Evolutionary conservation across 2,797 vertebrate species (phyloP).

Genomic region (Sphenodon punctatus): DNA sequence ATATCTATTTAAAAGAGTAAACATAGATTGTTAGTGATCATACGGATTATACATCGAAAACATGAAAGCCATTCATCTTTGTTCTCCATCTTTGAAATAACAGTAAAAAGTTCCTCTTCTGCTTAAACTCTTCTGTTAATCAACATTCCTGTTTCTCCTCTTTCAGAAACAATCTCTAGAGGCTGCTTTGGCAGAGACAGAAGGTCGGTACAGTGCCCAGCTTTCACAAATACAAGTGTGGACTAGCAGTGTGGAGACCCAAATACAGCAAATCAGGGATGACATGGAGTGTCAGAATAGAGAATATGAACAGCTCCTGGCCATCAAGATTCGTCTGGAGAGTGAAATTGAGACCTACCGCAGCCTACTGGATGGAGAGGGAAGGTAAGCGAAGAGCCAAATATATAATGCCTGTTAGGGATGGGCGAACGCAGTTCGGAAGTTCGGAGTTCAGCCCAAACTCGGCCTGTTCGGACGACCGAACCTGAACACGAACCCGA

Average conservation of each 20-base stretch:
- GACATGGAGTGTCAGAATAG: constrained; percentile 67
- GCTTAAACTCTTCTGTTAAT: too few relatives aligned
- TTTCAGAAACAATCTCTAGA: constrained; percentile 71
- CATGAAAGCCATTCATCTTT: too few relatives aligned
- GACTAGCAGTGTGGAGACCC: constrained; percentile 60
- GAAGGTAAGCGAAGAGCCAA: constrained; percentile 38
- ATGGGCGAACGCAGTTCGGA: too few relatives aligned
- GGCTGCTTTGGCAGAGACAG: constrained; percentile 58
- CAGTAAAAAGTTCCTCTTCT: too few relatives aligned
- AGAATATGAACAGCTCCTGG: constrained; percentile 67
- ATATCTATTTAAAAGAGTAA: too few relatives aligned
- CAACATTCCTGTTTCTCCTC: neutral
- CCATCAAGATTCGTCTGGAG: constrained; percentile 70
- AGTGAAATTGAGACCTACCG: constrained; percentile 69
- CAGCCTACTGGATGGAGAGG: constrained; percentile 62
- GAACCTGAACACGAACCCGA: too few relatives aligned
- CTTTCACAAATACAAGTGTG: constrained; percentile 63
- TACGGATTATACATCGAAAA: too few relatives aligned
- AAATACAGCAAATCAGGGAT: constrained; percentile 66
- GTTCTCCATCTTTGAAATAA: too few relatives aligned
- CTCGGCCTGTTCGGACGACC: too few relatives aligned
- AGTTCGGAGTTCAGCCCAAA: too few relatives aligned
- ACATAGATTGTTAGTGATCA: too few relatives aligned
- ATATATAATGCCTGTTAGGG: too few relatives aligned
- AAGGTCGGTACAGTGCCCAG: constrained; percentile 61